Conservation (phyloP, 1,140 invertebrate species). For the Drosophila orosa region DNA sequence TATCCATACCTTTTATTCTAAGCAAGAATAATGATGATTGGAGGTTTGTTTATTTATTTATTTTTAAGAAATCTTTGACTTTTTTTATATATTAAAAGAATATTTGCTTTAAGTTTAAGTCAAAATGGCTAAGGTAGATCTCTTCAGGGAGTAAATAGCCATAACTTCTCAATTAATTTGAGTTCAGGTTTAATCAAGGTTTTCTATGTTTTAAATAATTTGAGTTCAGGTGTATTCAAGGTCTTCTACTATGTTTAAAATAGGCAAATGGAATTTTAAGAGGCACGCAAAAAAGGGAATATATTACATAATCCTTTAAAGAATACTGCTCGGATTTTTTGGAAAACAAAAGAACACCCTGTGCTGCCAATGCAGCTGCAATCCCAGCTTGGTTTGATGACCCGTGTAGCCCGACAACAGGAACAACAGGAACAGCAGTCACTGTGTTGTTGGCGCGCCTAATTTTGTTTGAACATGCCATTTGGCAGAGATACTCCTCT, state of each 20-base stretch:
- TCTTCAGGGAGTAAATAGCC: background rate
- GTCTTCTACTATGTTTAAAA: background rate
- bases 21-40: too few relatives aligned
- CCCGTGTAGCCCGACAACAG: slow-evolving; percentile 36
- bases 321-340: too few relatives aligned
- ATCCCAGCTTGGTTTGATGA: slow-evolving; percentile 68
- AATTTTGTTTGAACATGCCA: slow-evolving; percentile 75
- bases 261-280: too few relatives aligned
- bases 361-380: slow-evolving; percentile 47
- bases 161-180: too few relatives aligned
- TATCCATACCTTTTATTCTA: too few relatives aligned
- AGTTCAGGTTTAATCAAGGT: background rate
- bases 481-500: too few relatives aligned
- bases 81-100: too few relatives aligned
- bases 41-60: too few relatives aligned
- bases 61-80: too few relatives aligned
- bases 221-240: background rate
- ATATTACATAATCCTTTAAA: too few relatives aligned
- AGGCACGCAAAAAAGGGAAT: background rate
- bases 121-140: background rate
- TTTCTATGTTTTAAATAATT: accelerated
- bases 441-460: slow-evolving; percentile 60
- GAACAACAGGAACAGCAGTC: slow-evolving; percentile 22
- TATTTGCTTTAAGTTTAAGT: background rate
- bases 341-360: slow-evolving; percentile 50